Conservation (phyloP, 2,113 vertebrate genomes). For the Lota lota region DNA sequence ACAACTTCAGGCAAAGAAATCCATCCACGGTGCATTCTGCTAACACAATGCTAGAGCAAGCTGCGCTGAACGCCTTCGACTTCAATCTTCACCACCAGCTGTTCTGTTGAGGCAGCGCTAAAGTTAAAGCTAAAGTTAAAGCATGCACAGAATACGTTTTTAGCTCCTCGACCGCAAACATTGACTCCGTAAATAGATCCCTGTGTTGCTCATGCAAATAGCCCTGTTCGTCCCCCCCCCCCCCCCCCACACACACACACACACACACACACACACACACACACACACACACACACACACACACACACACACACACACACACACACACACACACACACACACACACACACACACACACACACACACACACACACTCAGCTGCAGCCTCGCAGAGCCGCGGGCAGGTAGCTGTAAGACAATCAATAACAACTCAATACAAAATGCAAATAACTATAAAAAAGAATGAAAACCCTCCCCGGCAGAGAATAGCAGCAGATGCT, state of each 20-base stretch:
- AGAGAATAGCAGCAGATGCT: conserved; percentile 13
- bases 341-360: too few relatives aligned
- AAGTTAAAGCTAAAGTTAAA: conserved; percentile 25
- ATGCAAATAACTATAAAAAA: conserved; percentile 64
- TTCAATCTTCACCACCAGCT: conserved; percentile 8
- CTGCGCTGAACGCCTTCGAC: neutral
- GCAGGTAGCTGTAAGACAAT: conserved; percentile 46
- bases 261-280: too few relatives aligned
- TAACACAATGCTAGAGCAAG: too few relatives aligned
- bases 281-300: too few relatives aligned
- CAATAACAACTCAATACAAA: conserved; percentile 77
- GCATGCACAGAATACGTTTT: conserved; percentile 12
- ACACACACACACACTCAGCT: too few relatives aligned
- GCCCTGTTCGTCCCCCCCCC: neutral
- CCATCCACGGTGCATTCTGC: too few relatives aligned
- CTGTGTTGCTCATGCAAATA: conserved; percentile 49
- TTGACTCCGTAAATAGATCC: conserved; percentile 24
- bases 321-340: too few relatives aligned
- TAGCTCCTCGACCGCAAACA: conserved; percentile 28
- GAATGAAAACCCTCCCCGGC: conserved; percentile 28
- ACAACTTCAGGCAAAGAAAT: too few relatives aligned
- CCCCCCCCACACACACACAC: conserved; percentile 21
- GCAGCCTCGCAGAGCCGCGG: conserved; percentile 16
- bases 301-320: too few relatives aligned
- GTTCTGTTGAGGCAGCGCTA: conserved; percentile 33